These are phyloP conservation scores for Plutomurus gul DNA, from an alignment of 1,140 invertebrate genomes.

Conservation along the genomic window DNA sequence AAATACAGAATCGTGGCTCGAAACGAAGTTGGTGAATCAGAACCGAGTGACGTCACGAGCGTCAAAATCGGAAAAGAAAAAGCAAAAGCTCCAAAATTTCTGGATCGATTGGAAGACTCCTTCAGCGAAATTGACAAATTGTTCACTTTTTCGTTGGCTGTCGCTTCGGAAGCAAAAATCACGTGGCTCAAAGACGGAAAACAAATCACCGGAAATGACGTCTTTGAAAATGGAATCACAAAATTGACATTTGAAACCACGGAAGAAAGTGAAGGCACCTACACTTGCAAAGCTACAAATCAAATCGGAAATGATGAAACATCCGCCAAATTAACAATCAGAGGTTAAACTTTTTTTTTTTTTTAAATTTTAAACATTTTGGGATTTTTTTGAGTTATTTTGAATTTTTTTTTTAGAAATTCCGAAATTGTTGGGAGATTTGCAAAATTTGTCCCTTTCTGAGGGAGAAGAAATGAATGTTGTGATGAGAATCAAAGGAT, in stretches of 20 bases:
- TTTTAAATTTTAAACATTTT: no score
- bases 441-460: background rate
- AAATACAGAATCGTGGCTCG: conserved; percentile 44
- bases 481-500: background rate
- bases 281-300: conserved; percentile 60
- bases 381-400: no score
- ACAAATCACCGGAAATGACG: conserved; percentile 59
- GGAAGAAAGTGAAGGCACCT: conserved; percentile 64
- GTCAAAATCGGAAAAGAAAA: conserved; percentile 65
- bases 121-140: conserved; percentile 64
- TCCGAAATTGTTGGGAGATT: background rate
- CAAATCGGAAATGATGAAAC: conserved; percentile 75
- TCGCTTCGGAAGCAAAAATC: conserved; percentile 80
- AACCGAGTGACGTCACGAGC: conserved; percentile 53
- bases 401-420: no score
- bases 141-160: conserved; percentile 74
- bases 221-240: conserved; percentile 73
- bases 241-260: conserved; percentile 71
- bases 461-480: background rate
- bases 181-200: conserved; percentile 68
- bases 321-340: conserved; percentile 77
- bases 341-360: conserved; percentile 57
- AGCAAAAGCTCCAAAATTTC: conserved; percentile 62
- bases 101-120: conserved; percentile 68
- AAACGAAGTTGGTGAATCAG: background rate